Base-by-base conservation (phyloP, 2,797 vertebrate genomes). In the Hoplostethus mediterraneus region DNA sequence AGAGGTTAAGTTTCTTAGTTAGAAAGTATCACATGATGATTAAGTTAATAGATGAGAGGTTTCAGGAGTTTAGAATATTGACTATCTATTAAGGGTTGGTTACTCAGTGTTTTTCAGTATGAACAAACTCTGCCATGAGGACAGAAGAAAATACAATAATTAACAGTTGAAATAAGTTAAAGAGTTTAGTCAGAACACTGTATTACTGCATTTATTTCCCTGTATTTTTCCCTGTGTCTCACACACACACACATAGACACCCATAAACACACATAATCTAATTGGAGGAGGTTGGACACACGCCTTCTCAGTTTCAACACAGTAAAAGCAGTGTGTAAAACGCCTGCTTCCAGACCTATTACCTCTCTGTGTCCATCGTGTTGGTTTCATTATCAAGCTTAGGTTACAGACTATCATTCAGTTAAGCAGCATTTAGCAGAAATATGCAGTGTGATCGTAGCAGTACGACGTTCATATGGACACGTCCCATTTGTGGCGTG, bases 21-120 rank as follows among this genome's bases (percentile, higher is more conserved):
- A 78, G 74, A 77, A 84, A 86, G 67, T 69, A 63, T 61, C 86
- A 64, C 47, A 6, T 55, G 71, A 80, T 79, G 73, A 86, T 71
- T 62, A 63, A 84, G 90, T 92, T 92, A 93, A 92, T 93, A 87
- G 83, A 85, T 91, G 49, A 93, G 62, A 56, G 63, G 71, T 88
- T 73, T 71, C 40, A 68, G 54, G 40, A 72, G 53, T 75, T 53
- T 53, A 59, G 45, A 17, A 21, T 5, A 54, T 30, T 73, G 45
- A 60, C 70, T 59, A 63, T 77, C 52, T 36, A 58, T 88, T 83
- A 63, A 83, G 73, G 80, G 83, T 89, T 59, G 85, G 86, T 90
- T 76, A 89, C 82, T 82, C 76, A 89, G 81, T 84, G 66, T 44
- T 58, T 54, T 67, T 6, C 59, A 77, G 77, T 68, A 72, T 73